Evolutionary conservation across 2,888 invertebrate species (phyloP), one percentile per base, ranked within the genome.

Genomic region (Eupithecia insigniata): DNA sequence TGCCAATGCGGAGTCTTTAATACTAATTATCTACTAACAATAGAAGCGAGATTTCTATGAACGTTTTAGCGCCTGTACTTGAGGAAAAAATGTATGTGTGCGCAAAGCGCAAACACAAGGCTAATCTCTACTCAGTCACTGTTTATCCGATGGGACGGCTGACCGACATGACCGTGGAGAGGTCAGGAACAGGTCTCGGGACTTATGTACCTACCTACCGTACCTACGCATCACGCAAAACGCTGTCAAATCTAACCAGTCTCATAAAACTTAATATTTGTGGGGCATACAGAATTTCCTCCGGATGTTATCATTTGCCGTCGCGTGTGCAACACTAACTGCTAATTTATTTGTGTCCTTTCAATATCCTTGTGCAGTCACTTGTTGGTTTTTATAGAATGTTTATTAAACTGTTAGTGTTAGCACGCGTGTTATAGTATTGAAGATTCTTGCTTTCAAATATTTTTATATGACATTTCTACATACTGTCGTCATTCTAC

Each of bases 281-380:
- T 72, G 67, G 72, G 65, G 58, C 67, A 72, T 34, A 66, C 66
- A 10, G 61, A 66, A 43, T 67, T 67, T 74, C 74, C 74, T 69
- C 62, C 74, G 74, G 74, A 74, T 61, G 71, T 71, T 69, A 64
- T 69, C 43, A 64, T 71, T 74, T 60, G 34, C 36, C 46, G 62
- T 66, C 68, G 73, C 66, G 62, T 66, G 69, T n/a, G 62, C n/a
- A 62, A 62, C 55, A 34, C 61, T 55, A 69, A 69, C 67, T 66
- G 72, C 61, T 66, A 70, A 68, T 72, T 72, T 73, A 71, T 64
- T 71, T 62, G 75, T 71, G 67, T 69, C 30, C n/a, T 39, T 66
- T 7, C 62, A 58, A 69, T 67, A 73, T 58, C 30, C 68, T n/a
- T 66, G 51, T 61, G 51, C 22, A n/a, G 22, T 32, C 28, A 34